Evolutionary conservation across 2,113 vertebrate genomes (phyloP), one percentile per base, ranked within the genome.

Genomic region (Corynorhinus townsendii): DNA sequence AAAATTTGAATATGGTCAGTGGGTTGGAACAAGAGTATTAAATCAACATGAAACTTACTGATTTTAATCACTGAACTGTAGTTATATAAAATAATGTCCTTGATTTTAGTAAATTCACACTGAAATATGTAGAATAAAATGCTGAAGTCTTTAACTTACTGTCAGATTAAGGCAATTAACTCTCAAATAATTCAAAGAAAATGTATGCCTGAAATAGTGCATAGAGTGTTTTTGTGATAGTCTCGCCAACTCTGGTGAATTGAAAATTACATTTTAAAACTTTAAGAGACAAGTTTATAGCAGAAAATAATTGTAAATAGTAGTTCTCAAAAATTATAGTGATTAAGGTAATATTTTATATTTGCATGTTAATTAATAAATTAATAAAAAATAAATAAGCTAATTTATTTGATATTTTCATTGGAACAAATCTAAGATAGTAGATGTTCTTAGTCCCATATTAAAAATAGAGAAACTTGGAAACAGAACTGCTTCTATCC

Each of bases 391-490:
- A n/a, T n/a, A n/a, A n/a, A 72, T 22, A 38, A 7, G 20, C 5
- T 68, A 30, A 92, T 77, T 89, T n/a, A 15, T 45, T 77, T 90
- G 17, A 30, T 2, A 14, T 40, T 22, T 24, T 82, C 35, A 30
- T 35, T 87, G 30, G 28, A 88, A 89, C 9, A 66, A 54, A 47
- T 43, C 22, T 86, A 75, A 76, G 35, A 69, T 14, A 56, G 4
- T n/a, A n/a, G n/a, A 80, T 33, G 1, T 26, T 11, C 16, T 80
- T 69, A 88, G 30, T 66, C 54, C 33, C 86, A 95, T 89, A 90
- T 72, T 82, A 93, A 96, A 92, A 62, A 91, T 79, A 33, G 20
- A 91, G 35, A 72, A 88, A 90, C 11, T 52, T 68, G 14, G 64
- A 86, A 72, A 85, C 26, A 90, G 40, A 64, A 64, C 11, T 28